These are phyloP conservation scores for Phrynocephalus versicolor DNA, from an alignment of 2,113 vertebrate genomes.

Conservation along the genomic window DNA sequence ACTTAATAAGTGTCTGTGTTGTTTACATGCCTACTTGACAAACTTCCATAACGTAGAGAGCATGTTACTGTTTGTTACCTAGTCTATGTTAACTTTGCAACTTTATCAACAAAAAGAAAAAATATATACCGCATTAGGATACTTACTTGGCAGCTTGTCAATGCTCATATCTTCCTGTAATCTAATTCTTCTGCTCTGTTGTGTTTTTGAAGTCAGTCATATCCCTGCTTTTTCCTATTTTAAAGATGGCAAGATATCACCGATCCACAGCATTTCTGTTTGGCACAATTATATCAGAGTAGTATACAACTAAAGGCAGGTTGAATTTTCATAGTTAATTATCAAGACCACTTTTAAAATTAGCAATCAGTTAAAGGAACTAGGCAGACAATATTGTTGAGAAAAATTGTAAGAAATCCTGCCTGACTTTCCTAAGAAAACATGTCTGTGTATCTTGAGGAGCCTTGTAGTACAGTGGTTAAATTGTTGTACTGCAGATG, in stretches of 20 bases:
- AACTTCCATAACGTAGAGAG: neutral
- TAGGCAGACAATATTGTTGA: neutral
- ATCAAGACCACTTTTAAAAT: neutral
- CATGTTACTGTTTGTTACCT: neutral
- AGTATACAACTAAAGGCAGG: neutral
- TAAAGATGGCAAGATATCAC: neutral
- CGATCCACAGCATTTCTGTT: neutral
- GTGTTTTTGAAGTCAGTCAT: neutral
- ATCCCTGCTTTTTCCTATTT: neutral
- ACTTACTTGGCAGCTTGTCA: neutral
- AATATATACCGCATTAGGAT: neutral
- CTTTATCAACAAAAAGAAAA: neutral
- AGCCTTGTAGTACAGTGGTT: too few species aligned
- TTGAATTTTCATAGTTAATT: neutral
- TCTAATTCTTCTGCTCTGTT: neutral
- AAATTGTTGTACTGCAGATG: too few species aligned
- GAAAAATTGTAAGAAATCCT: neutral
- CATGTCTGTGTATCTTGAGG: neutral
- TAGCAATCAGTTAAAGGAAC: neutral
- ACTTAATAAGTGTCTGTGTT: neutral
- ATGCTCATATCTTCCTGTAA: conserved; percentile 2
- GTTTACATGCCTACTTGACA: neutral
- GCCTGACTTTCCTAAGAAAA: neutral
- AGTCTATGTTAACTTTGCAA: neutral
- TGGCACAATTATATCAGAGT: neutral